These are phyloP conservation scores for Phaonia tiefii DNA, from an alignment of 2,888 invertebrate species.

Conservation along the genomic window DNA sequence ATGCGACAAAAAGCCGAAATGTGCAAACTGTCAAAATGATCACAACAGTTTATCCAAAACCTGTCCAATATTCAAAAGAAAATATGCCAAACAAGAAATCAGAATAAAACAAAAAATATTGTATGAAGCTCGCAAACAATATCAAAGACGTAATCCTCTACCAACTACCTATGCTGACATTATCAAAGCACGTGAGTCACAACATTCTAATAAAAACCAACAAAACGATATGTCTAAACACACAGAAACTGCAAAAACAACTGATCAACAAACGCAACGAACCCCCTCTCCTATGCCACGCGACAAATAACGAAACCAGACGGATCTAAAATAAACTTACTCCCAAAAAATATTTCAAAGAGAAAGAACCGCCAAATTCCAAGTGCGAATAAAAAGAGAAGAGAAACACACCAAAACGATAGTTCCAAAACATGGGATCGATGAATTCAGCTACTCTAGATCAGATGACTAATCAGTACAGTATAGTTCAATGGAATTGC, in stretches of 20 bases:
- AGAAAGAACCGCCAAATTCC: not conserved
- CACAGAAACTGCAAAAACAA: constrained; percentile 23
- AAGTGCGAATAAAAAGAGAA: constrained; percentile 3
- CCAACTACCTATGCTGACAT: constrained; percentile 33
- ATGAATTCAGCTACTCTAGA: not conserved
- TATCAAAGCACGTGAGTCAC: too few relatives aligned
- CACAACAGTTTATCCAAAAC: constrained; percentile 32
- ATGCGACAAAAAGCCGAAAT: constrained; percentile 33
- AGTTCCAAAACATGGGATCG: not conserved
- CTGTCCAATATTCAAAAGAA: constrained; percentile 20
- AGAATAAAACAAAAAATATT: constrained; percentile 33
- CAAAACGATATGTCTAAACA: too few relatives aligned
- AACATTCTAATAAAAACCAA: not conserved
- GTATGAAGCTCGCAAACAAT: constrained; percentile 41
- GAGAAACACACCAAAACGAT: not conserved
- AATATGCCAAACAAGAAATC: constrained; percentile 27
- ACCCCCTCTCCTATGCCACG: constrained; percentile 12
- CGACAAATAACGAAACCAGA: not conserved
- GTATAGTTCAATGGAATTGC: constrained; percentile 20
- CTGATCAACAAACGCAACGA: constrained; percentile 36
- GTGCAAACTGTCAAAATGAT: constrained; percentile 42
- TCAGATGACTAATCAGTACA: constrained; percentile 8
- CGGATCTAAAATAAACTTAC: constrained; percentile 2
- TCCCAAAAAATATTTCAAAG: constrained; percentile 4
- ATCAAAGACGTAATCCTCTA: constrained; percentile 35